Evolutionary conservation across 2,797 vertebrate species (phyloP).

Genomic region (Miichthys miiuy): DNA sequence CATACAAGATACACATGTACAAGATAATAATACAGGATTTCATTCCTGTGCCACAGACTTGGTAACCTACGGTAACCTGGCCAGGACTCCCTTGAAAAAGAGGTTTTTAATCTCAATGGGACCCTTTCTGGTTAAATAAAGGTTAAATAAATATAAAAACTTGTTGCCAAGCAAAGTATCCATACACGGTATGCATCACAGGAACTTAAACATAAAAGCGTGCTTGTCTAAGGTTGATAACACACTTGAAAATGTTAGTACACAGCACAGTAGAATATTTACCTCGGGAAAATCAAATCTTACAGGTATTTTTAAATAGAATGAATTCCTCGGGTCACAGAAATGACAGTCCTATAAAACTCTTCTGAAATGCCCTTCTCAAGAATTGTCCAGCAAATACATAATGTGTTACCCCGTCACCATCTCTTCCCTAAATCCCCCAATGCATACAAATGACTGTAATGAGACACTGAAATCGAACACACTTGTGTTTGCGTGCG

Average conservation of each 20-base stretch:
- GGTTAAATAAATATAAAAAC: too few relatives aligned
- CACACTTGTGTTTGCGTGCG: slow-evolving; percentile 1
- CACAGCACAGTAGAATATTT: neutral
- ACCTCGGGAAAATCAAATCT: neutral
- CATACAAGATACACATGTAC: too few relatives aligned
- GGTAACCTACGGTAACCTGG: neutral
- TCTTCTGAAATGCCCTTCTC: neutral
- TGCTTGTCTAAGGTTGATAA: neutral
- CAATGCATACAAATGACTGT: neutral
- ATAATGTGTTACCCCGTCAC: neutral
- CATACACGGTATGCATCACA: neutral
- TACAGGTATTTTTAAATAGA: neutral
- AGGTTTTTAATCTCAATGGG: too few relatives aligned
- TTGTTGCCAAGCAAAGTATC: too few relatives aligned
- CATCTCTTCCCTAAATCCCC: neutral
- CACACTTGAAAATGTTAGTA: neutral
- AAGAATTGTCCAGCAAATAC: too few relatives aligned
- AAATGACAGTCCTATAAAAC: neutral
- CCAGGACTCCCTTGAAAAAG: too few relatives aligned
- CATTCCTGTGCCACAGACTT: neutral
- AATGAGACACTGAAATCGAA: neutral
- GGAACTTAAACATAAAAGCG: neutral
- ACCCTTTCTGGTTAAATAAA: too few relatives aligned
- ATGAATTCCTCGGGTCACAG: neutral
- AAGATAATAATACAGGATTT: neutral